phyloP scores from a whole-genome alignment of 2,797 vertebrate species.

The Acestrorhynchus altus region DNA sequence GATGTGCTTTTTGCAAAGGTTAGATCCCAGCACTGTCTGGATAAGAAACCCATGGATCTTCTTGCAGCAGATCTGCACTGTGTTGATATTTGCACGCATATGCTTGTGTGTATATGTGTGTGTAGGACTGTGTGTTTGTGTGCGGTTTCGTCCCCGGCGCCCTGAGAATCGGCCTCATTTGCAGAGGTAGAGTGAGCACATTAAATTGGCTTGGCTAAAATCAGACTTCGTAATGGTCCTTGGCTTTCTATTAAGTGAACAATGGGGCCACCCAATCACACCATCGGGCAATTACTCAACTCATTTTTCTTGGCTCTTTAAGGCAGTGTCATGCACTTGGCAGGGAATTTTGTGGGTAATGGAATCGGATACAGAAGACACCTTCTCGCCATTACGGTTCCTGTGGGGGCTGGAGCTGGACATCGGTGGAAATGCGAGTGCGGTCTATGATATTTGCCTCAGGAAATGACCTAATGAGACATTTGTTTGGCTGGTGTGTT shows the following conservation, averaged over 20 bases:
- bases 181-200: slow-evolving; percentile 5
- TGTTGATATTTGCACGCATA: slow-evolving; percentile 8
- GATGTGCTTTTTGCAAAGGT: too few relatives aligned
- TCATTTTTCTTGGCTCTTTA: slow-evolving; percentile 6
- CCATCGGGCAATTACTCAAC: neutral
- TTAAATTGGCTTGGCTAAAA: slow-evolving; percentile 19
- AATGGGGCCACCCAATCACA: neutral
- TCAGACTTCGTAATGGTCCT: slow-evolving; percentile 19
- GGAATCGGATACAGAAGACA: neutral
- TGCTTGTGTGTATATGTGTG: slow-evolving; percentile 41
- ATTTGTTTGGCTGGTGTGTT: neutral
- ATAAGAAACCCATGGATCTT: too few relatives aligned
- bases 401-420: neutral
- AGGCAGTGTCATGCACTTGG: neutral
- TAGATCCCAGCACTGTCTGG: too few relatives aligned
- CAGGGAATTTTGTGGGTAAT: neutral
- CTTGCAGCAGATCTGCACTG: neutral
- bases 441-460: neutral
- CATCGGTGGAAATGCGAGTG: neutral
- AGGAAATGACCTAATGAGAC: neutral
- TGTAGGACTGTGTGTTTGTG: slow-evolving; percentile 35
- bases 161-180: slow-evolving; percentile 14
- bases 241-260: slow-evolving; percentile 26
- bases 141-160: slow-evolving; percentile 40
- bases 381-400: neutral